Conservation (phyloP, 1,140 invertebrate species). For the Neuroterus valhalla region DNA sequence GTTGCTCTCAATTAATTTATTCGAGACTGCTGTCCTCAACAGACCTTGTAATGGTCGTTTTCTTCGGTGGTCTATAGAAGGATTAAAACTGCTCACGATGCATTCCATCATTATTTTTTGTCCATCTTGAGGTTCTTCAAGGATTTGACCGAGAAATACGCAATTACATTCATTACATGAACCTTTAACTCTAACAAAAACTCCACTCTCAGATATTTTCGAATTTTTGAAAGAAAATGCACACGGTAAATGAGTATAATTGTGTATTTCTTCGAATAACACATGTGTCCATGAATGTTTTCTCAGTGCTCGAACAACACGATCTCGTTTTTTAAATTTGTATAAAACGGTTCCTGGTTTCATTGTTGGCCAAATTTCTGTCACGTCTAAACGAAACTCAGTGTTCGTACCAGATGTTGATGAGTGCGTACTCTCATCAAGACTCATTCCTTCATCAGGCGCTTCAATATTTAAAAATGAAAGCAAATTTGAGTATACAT, state of each 20-base stretch:
- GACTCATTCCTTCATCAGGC: background rate
- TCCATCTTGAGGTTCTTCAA: background rate
- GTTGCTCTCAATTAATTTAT: background rate
- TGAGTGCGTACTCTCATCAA: background rate
- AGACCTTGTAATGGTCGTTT: background rate
- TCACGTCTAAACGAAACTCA: background rate
- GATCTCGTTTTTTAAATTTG: background rate
- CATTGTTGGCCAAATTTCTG: background rate
- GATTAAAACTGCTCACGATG: background rate
- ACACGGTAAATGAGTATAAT: background rate
- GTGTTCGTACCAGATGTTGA: background rate
- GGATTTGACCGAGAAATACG: background rate
- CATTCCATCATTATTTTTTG: background rate
- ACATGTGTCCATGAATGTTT: background rate
- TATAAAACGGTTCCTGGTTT: background rate
- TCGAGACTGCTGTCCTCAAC: background rate
- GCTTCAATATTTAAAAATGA: background rate
- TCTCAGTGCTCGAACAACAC: background rate
- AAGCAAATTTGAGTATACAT: background rate
- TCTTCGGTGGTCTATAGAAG: background rate
- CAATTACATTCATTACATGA: background rate
- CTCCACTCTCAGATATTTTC: background rate
- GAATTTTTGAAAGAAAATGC: background rate
- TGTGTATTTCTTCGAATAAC: background rate
- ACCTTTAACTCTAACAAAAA: background rate